phyloP scores from a whole-genome alignment of 2,113 vertebrate genomes.

The Macroglossus sobrinus region DNA sequence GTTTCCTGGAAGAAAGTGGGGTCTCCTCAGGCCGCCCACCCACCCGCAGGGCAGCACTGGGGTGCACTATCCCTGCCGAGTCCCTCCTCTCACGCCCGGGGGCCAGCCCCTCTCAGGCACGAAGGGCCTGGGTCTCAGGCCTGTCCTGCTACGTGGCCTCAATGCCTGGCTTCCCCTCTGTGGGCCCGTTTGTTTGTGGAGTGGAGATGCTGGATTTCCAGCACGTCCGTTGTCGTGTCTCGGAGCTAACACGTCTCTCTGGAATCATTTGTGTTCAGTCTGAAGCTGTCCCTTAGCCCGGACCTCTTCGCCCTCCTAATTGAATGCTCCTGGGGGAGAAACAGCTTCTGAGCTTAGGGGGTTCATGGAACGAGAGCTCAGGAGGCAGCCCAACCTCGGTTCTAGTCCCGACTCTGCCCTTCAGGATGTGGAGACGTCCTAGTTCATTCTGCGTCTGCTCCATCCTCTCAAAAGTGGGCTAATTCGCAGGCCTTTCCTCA shows the following conservation, averaged over 20 bases:
- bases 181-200: background rate
- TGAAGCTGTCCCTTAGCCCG: background rate
- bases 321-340: background rate
- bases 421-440: background rate
- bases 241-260: background rate
- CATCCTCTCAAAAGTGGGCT: background rate
- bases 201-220: background rate
- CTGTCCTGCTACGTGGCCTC: background rate
- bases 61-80: background rate
- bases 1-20: fast-evolving
- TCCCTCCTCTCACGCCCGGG: background rate
- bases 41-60: background rate
- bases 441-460: background rate
- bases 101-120: no score
- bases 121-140: background rate
- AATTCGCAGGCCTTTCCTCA: background rate
- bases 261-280: background rate
- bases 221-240: fast-evolving
- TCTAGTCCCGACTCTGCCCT: background rate
- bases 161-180: background rate
- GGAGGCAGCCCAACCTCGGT: background rate
- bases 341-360: background rate
- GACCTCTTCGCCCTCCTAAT: background rate
- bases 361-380: background rate
- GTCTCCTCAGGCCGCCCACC: background rate